Conservation (phyloP, 2,888 invertebrate species). For the Parnassius apollo region DNA sequence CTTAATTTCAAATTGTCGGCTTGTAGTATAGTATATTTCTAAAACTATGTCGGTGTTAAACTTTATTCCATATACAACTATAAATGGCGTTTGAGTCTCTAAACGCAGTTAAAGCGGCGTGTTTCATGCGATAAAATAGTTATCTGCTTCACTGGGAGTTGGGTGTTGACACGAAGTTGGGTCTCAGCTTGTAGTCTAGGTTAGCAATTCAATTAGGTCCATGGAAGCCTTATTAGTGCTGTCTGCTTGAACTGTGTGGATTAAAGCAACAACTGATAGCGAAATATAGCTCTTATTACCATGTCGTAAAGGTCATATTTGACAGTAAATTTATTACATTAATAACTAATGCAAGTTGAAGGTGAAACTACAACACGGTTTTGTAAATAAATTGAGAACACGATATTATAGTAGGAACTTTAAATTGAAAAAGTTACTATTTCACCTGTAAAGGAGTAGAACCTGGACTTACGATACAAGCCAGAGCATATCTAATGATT, state of each 20-base stretch:
- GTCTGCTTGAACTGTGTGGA: not conserved
- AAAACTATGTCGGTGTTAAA: not conserved
- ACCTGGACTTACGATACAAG: too few relatives aligned
- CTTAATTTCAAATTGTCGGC: too few relatives aligned
- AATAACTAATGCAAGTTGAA: not conserved
- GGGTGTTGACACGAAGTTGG: constrained; percentile 23
- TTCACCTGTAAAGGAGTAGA: not conserved
- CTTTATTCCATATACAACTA: not conserved
- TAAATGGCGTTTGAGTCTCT: constrained; percentile 1
- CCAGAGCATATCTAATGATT: too few relatives aligned
- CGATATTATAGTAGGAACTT: constrained; percentile 10
- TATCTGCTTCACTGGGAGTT: constrained; percentile 22
- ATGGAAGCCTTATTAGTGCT: constrained; percentile 26
- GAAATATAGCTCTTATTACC: constrained; percentile 2
- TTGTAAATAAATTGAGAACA: constrained; percentile 9
- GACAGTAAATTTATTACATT: not conserved
- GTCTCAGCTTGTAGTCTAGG: constrained; percentile 19
- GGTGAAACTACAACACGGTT: constrained; percentile 9
- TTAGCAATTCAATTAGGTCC: constrained; percentile 29
- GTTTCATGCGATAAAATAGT: constrained; percentile 18
- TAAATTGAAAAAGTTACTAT: constrained; percentile 15
- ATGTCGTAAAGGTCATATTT: constrained; percentile 1
- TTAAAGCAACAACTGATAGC: too few relatives aligned
- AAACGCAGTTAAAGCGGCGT: constrained; percentile 11
- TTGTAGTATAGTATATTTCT: not conserved